phyloP scores from a whole-genome alignment of 2,888 invertebrate genomes.

The Celastrina argiolus region DNA sequence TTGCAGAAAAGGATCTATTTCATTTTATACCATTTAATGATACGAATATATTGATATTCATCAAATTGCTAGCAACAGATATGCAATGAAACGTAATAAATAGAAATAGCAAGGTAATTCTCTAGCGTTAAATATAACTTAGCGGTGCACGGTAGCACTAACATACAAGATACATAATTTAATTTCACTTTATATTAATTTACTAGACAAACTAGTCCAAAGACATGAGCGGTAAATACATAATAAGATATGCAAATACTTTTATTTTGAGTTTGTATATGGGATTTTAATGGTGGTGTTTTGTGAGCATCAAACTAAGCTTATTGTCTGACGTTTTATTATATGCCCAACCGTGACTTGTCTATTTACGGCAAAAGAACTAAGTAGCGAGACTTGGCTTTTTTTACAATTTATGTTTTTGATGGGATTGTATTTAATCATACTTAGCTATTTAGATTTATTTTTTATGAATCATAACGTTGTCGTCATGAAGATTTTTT shows the following conservation, averaged over 20 bases:
- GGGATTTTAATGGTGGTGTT: neutral
- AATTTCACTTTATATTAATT: conserved; percentile 3
- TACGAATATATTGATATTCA: neutral
- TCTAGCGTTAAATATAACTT: conserved; percentile 16
- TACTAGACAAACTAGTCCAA: neutral
- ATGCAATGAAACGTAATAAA: conserved; percentile 13
- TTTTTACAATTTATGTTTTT: too few relatives aligned
- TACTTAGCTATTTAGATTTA: too few relatives aligned
- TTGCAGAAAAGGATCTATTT: neutral
- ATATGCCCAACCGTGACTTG: too few relatives aligned
- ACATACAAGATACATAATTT: neutral
- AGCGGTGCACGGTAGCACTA: neutral
- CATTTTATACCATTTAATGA: neutral
- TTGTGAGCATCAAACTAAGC: neutral
- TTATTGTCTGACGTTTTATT: neutral
- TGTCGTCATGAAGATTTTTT: too few relatives aligned
- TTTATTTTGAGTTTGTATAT: neutral
- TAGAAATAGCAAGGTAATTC: neutral
- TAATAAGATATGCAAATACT: neutral
- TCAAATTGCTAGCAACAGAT: conserved; percentile 10
- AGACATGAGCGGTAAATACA: neutral
- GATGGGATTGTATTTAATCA: too few relatives aligned
- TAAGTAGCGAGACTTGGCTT: too few relatives aligned
- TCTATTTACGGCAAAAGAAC: too few relatives aligned
- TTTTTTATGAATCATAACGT: too few relatives aligned